A percentile compares a stretch with the other conserved stretches of the same genome.
phyloP scores from a whole-genome alignment of 2,113 vertebrate species.

The Pongo abelii region DNA sequence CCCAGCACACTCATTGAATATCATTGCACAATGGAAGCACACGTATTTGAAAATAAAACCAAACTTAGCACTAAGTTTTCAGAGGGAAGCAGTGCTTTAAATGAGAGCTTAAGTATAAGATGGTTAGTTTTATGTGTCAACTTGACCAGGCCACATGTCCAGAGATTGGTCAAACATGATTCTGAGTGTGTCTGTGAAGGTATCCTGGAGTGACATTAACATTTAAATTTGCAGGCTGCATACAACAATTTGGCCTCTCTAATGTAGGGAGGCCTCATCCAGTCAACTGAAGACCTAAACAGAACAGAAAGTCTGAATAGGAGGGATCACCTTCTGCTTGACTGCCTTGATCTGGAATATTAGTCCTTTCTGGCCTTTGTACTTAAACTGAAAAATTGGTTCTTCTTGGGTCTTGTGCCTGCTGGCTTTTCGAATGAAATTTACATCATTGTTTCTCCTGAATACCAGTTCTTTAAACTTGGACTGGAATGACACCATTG shows the following conservation, averaged over 20 bases:
- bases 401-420: not conserved
- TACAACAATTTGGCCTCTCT: not conserved
- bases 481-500: not conserved
- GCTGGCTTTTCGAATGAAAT: not conserved
- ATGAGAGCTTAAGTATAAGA: not conserved
- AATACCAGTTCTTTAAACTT: not conserved
- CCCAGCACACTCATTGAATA: not conserved
- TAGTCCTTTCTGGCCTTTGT: not conserved
- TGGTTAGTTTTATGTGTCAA: not conserved
- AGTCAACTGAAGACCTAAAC: not conserved
- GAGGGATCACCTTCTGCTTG: not conserved
- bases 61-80: not conserved
- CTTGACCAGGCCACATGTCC: not conserved
- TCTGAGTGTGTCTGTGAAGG: not conserved
- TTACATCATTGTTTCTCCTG: not conserved
- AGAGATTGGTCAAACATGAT: not conserved
- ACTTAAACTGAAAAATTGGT: not conserved
- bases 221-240: not conserved
- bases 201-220: not conserved
- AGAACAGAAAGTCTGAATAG: not conserved
- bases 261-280: fast-evolving
- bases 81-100: not conserved
- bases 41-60: not conserved
- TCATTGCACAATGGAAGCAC: not conserved
- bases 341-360: not conserved